A percentile compares a stretch with the other conserved stretches of the same genome.
Evolutionary conservation across 2,888 invertebrate species (phyloP).

Genomic region (Anarsia innoxiella): DNA sequence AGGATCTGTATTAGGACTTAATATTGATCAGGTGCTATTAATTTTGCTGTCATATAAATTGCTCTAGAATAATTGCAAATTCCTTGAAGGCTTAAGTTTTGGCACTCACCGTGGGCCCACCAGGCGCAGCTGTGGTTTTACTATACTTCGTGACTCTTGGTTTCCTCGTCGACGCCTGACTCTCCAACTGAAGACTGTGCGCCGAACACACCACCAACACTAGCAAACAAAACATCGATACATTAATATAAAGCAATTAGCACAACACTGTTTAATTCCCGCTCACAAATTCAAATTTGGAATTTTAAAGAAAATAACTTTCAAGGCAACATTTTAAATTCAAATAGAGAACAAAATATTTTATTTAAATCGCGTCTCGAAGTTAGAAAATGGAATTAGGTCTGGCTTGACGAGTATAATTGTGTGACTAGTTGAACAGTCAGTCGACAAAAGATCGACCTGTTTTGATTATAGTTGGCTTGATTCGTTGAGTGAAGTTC

Average conservation of each 20-base stretch:
- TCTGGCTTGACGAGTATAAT: too few relatives aligned
- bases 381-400: too few relatives aligned
- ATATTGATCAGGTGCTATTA: too few relatives aligned
- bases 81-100: too few relatives aligned
- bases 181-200: constrained; percentile 71
- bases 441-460: too few relatives aligned
- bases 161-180: constrained; percentile 76
- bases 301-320: neutral
- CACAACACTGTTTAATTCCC: constrained; percentile 8
- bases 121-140: constrained; percentile 66
- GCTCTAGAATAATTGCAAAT: too few relatives aligned
- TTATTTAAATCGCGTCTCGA: too few relatives aligned
- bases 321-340: too few relatives aligned
- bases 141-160: constrained; percentile 80
- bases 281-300: neutral
- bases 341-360: too few relatives aligned
- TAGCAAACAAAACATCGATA: constrained; percentile 47
- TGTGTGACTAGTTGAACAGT: too few relatives aligned
- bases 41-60: too few relatives aligned
- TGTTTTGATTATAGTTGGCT: constrained; percentile 29
- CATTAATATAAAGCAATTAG: constrained; percentile 4
- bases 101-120: constrained; percentile 62
- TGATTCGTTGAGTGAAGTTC: constrained; percentile 36
- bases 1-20: too few relatives aligned
- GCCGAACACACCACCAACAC: constrained; percentile 62